Base-by-base conservation (phyloP, 2,113 vertebrate genomes). In the Toxotes jaculatrix region DNA sequence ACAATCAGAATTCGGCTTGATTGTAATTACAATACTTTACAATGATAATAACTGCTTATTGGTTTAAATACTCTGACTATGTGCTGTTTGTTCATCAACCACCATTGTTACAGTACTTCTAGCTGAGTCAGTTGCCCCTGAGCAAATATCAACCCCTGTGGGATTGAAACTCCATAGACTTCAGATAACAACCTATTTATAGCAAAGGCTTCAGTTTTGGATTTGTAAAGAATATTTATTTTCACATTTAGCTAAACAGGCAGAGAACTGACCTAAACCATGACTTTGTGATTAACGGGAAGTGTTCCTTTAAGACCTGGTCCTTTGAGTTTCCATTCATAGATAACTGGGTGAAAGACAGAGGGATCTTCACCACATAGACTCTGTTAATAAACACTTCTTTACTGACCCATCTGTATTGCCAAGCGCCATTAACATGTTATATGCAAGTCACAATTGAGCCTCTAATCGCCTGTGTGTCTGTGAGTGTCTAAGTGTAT, bases 381-480 rank as follows among this genome's bases (percentile, higher is more conserved):
- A 23, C 19, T 49, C 56, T 56, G 45, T 74, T 47, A 34, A n/a
- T 73, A 21, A 32, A 14, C 32, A 45, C 42, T 4, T 72, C 36
- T 65, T 43, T 61, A 12, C 55, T 19, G 14, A 49, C 32, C 45
- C 38, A 3, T 65, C 36, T 45, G 21, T 60, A 23, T 31, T 47
- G 53, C 87, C 62, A 76, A 64, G 64, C 19, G 0, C 61, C 34
- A 72, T 83, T 83, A 80, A 78, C 67, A 78, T 77, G 32, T 79
- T 61, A 42, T 9, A 7, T 36, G 21, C 61, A 51, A 77, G 70
- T 4, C 82, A 57, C 47, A 80, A 64, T 45, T 76, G 32, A 84
- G 76, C 69, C 68, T 76, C n/a, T 87, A 86, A 88, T 87, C 56
- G 17, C 60, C 42, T 16, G 21, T 42, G 66, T 62, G 19, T 51